Base-by-base conservation (phyloP, 2,113 vertebrate species). In the Syngnathus floridae region DNA sequence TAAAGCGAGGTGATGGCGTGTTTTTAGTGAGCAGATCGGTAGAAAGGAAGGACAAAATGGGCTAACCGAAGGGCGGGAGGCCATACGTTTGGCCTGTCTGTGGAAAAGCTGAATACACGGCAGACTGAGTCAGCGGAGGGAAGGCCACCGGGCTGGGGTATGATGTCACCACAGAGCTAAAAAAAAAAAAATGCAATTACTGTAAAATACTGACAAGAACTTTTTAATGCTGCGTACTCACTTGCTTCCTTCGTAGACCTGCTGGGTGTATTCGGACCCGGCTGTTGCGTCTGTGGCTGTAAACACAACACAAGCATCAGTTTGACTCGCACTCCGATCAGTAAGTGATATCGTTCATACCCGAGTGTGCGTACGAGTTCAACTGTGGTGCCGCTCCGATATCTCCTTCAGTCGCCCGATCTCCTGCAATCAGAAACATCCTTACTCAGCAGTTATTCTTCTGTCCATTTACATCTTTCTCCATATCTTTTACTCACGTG, bases 31-130 rank as follows among this genome's bases (percentile, higher is more conserved):
- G 74, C 58, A 64, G 66, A 74, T 17, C 17, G 35, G 73, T 64
- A 49, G 5, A 0, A 8, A n/a, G 5, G 43, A 13, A 5, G 14
- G 14, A 4, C 13, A 46, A 22, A 22, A 22, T 3, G 0, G 43
- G 51, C 94, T 92, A 91, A 98, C 97, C 97, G 0, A 99, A 99
- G 74, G 97, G 96, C 81, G 97, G 97, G 90, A 99, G 95, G 92
- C 95, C 95, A 0, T 97, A 98, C 11, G 92, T 93, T 86, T 97
- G 96, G 62, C 93, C 92, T 12, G 92, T 91, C 84, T 96, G 95
- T 62, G 94, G 93, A 81, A 98, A 99, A 84, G 93, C 78, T 19
- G 93, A 93, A 76, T 96, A 98, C 64, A 93, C 86, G 26, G 93
- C 90, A 79, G 94, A 91, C 79, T 95, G 95, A 74, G 93, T 92